Base-by-base conservation (phyloP, 37 sponge, comb jelly and placozoan genomes). In the Mnemiopsis leidyi region DNA sequence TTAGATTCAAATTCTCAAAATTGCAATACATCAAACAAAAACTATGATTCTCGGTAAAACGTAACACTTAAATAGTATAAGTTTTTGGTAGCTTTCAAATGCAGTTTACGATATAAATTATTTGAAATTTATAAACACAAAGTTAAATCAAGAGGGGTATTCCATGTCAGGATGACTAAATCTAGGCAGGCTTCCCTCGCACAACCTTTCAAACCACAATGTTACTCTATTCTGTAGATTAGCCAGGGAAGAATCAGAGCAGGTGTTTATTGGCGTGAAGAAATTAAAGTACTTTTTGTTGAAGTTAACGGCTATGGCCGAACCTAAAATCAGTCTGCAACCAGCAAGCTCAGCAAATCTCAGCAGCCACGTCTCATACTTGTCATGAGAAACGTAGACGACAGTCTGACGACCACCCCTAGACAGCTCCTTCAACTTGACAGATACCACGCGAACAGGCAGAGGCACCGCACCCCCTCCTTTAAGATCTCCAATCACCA, bases 161-260 rank as follows among this genome's bases (percentile, higher is more conserved):
- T 71, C 75, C 75, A 71, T 23, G 3, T 28, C 30, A 13, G 3
- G n/a, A 71, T 29, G 48, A 38, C 26, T 13, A 23, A 85, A 85
- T 25, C 35, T 38, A 23, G 90, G 90, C 25, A 85, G 39, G 29
- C 90, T 85, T 2, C 90, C 90, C 61, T 85, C 90, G 25, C 90
- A 85, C 48, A 85, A 85, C 61, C 90, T 38, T 25, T 85, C 90
- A 85, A 85, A 85, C 90, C 90, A 85, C 25, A 85, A 25, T 1
- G 90, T 85, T 18, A 85, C 90, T 25, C 90, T 13, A 39, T 85
- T 61, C 30, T 85, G 90, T n/a, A 85, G 90, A 25, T 85, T 85
- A 39, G 0, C 90, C 0, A 85, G 48, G 0, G 90, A 85, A 39
- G 61, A 40, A 39, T 85, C 39, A 13, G 90, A 85, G 23, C 90